Percentiles rank a stretch among this genome's conserved stretches.
Evolutionary conservation across 2,888 invertebrate species (phyloP).

Genomic region (Lochmaea capreae): DNA sequence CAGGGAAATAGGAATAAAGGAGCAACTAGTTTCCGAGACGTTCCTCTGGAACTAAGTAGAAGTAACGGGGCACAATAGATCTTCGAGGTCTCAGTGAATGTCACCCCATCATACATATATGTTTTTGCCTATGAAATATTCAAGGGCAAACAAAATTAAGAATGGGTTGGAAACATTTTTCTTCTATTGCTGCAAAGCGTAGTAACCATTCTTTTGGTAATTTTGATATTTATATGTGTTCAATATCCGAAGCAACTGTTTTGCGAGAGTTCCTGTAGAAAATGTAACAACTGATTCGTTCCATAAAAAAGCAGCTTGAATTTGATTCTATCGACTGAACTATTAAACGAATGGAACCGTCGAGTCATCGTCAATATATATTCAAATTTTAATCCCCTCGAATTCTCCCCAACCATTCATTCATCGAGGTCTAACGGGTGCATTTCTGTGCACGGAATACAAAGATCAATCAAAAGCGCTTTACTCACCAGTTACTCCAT

Average conservation of each 20-base stretch:
- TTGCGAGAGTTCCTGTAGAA: background rate
- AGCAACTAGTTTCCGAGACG: too few species aligned
- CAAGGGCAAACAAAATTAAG: too few species aligned
- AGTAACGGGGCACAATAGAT: too few species aligned
- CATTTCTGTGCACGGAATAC: constrained; percentile 61
- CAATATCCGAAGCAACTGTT: background rate
- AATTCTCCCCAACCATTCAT: constrained; percentile 44
- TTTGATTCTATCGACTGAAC: constrained; percentile 30
- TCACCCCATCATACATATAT: too few species aligned
- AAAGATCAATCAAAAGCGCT: constrained; percentile 60
- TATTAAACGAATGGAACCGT: constrained; percentile 52
- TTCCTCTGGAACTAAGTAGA: too few species aligned
- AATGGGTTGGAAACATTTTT: too few species aligned
- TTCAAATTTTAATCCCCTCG: constrained; percentile 62
- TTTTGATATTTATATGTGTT: background rate
- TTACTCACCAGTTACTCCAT: constrained; percentile 49
- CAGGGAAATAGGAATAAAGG: too few species aligned
- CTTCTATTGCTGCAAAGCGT: too few species aligned
- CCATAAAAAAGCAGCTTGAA: background rate
- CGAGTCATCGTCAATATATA: constrained; percentile 63
- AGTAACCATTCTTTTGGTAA: too few species aligned
- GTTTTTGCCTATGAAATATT: too few species aligned
- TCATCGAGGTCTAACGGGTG: constrained; percentile 42
- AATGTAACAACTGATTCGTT: background rate
- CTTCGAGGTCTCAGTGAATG: too few species aligned